These are phyloP conservation scores for Pherbina coryleti DNA, from an alignment of 2,888 invertebrate genomes.

Conservation along the genomic window DNA sequence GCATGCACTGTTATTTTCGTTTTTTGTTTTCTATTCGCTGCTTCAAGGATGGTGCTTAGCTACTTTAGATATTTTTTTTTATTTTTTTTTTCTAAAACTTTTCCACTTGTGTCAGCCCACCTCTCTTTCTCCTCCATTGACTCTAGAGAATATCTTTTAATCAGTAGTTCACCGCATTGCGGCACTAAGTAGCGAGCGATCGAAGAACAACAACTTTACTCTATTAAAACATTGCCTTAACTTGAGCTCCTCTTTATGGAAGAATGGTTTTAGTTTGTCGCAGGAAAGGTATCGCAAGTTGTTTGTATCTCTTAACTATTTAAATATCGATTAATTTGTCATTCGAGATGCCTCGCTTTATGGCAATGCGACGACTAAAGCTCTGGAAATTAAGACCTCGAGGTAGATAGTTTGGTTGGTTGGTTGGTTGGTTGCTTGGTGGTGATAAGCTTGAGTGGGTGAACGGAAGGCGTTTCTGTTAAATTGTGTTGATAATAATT, in stretches of 20 bases:
- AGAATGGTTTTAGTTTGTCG: slow-evolving; percentile 25
- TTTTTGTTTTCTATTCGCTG: no score
- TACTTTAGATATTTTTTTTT: not conserved
- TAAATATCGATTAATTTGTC: slow-evolving; percentile 4
- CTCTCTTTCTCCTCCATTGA: not conserved
- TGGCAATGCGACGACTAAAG: no score
- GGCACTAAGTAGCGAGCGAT: not conserved
- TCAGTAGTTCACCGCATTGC: slow-evolving; percentile 38
- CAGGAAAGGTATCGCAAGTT: not conserved
- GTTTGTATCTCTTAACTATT: not conserved
- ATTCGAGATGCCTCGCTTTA: not conserved
- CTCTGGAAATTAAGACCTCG: not conserved
- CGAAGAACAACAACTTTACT: not conserved
- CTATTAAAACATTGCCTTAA: not conserved
- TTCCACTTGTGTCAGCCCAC: not conserved
- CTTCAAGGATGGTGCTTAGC: not conserved
- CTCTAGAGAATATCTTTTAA: slow-evolving; percentile 22
- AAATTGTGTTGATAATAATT: no score
- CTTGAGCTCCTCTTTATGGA: slow-evolving; percentile 16
- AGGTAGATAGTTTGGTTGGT: not conserved
- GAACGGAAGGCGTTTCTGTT: not conserved
- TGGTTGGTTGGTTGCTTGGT: not conserved
- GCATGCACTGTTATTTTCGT: no score
- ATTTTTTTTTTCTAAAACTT: not conserved
- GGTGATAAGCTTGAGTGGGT: not conserved